Percentiles rank a stretch among this genome's conserved stretches.
Conservation (phyloP, 2,888 invertebrate species). For the Acanthopleura granulata region DNA sequence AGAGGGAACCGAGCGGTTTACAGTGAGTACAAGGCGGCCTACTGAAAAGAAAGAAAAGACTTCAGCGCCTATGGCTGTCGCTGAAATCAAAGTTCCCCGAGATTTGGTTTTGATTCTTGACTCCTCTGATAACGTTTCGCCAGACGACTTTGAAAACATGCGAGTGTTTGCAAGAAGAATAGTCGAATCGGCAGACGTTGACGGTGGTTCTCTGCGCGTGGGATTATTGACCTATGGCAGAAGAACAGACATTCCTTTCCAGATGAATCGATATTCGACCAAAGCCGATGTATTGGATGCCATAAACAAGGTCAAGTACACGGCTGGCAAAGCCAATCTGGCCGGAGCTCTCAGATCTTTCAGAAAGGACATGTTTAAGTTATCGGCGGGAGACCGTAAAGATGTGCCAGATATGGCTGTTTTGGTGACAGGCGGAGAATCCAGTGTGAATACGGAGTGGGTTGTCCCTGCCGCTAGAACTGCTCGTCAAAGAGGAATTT, state of each 20-base stretch:
- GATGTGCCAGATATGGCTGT: not conserved
- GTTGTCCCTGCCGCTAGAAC: not conserved
- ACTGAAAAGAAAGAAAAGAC: too few species aligned
- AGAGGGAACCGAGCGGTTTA: not conserved
- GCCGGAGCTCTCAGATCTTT: not conserved
- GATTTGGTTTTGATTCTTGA: constrained; percentile 10
- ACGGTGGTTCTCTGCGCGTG: not conserved
- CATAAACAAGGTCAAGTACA: not conserved
- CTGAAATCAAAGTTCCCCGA: not conserved
- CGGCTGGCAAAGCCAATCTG: not conserved
- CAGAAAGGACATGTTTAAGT: not conserved
- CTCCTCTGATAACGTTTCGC: not conserved
- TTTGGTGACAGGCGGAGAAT: not conserved
- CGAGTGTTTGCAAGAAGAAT: not conserved
- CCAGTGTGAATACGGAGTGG: not conserved
- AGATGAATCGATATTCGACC: not conserved
- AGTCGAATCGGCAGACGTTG: not conserved
- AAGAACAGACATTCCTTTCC: not conserved
- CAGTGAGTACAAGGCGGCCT: not conserved
- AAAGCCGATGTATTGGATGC: not conserved
- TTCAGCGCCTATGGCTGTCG: too few species aligned
- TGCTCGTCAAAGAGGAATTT: not conserved
- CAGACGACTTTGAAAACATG: not conserved
- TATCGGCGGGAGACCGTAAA: not conserved
- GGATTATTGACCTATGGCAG: not conserved